Conservation (phyloP, 2,888 invertebrate species). For the Sphaerophoria taeniata region DNA sequence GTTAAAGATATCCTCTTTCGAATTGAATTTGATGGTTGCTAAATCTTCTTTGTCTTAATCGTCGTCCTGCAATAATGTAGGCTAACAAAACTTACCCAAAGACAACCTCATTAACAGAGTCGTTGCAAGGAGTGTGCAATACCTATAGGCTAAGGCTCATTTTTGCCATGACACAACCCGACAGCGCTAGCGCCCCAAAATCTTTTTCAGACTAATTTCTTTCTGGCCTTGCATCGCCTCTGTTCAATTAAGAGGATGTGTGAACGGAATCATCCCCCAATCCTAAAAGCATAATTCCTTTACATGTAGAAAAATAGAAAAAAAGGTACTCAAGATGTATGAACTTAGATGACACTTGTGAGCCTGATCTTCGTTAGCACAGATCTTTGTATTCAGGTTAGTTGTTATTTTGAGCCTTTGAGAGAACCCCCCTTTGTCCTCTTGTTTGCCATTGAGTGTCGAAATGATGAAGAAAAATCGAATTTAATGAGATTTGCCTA, state of each 20-base stretch:
- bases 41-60: constrained; percentile 16
- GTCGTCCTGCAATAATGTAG: neutral
- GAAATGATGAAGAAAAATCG: constrained; percentile 33
- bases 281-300: neutral
- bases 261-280: neutral
- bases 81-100: neutral
- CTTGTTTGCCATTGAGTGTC: neutral
- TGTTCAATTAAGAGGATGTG: no score
- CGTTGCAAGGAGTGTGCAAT: no score
- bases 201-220: no score
- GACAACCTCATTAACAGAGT: neutral
- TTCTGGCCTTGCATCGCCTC: no score
- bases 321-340: constrained; percentile 12
- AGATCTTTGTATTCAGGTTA: constrained; percentile 51
- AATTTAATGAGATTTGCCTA: constrained; percentile 56
- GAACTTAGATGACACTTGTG: constrained; percentile 31
- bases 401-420: constrained; percentile 5
- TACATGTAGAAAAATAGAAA: neutral
- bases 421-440: neutral
- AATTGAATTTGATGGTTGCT: constrained; percentile 12
- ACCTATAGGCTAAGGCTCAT: no score
- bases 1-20: neutral
- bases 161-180: no score
- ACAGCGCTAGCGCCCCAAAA: no score
- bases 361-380: constrained; percentile 48